Percentiles rank a stretch among this genome's conserved stretches.
Evolutionary conservation across 1,140 invertebrate species (phyloP).

Genomic region (Drosophila sproati): DNA sequence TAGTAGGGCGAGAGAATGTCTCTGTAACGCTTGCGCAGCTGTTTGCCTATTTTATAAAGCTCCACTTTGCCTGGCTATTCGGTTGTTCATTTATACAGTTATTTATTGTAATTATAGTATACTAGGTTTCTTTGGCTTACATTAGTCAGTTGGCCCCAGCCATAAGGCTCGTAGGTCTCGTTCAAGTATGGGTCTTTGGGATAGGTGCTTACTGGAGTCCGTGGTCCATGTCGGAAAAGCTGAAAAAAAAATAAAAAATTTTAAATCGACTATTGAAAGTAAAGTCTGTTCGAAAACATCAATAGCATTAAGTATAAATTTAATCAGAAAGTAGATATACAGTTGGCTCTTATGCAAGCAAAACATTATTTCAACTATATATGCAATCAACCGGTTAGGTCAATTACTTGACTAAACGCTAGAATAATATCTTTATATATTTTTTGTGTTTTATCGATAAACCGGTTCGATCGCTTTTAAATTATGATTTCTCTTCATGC

Average conservation of each 20-base stretch:
- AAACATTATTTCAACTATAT: too few species aligned
- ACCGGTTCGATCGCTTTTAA: slow-evolving; percentile 48
- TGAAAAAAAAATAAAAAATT: slow-evolving; percentile 59
- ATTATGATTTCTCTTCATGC: slow-evolving; percentile 25
- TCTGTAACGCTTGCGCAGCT: slow-evolving; percentile 87
- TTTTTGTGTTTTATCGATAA: slow-evolving; percentile 29
- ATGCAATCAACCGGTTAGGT: background rate
- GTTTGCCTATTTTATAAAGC: slow-evolving; percentile 87
- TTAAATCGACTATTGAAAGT: background rate
- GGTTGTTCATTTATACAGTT: slow-evolving; percentile 1
- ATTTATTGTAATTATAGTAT: background rate
- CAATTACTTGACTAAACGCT: too few species aligned
- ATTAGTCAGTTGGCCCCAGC: slow-evolving; percentile 91
- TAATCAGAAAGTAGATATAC: background rate
- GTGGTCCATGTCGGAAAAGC: slow-evolving; percentile 91
- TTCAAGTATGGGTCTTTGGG: slow-evolving; percentile 90
- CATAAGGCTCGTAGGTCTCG: slow-evolving; percentile 88
- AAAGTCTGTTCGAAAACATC: background rate
- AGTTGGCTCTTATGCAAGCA: too few species aligned
- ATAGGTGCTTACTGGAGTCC: slow-evolving; percentile 91
- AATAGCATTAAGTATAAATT: background rate
- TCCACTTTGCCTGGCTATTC: slow-evolving; percentile 84
- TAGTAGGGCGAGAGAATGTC: slow-evolving; percentile 87
- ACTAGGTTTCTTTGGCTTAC: slow-evolving; percentile 85
- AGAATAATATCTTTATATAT: too few species aligned